Percentiles rank a stretch among this genome's conserved stretches.
Conservation (phyloP, 2,797 vertebrate species). For the Coreius guichenoti region DNA sequence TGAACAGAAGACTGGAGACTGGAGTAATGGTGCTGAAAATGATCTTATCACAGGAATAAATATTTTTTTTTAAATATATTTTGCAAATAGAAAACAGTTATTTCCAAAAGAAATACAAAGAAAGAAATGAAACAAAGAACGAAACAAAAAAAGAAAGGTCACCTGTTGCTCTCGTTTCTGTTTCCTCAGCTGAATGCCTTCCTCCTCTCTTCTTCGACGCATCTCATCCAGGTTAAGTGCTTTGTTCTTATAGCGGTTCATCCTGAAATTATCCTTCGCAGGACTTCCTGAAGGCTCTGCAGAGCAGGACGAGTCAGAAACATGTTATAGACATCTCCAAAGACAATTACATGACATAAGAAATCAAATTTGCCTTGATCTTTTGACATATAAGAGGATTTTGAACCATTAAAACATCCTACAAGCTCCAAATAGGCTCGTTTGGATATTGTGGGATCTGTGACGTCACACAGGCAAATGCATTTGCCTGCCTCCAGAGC, state of each 20-base stretch:
- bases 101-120: no score
- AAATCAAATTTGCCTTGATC: neutral
- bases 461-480: neutral
- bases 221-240: slow-evolving; percentile 97
- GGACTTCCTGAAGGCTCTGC: slow-evolving; percentile 95
- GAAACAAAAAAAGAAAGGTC: neutral
- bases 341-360: neutral
- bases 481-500: neutral
- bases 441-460: neutral
- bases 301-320: neutral
- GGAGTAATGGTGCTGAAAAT: no score
- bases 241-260: slow-evolving; percentile 99
- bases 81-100: no score
- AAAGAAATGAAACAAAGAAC: no score
- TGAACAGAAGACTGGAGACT: no score
- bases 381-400: neutral
- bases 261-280: slow-evolving; percentile 96
- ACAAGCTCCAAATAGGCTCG: neutral
- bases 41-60: neutral
- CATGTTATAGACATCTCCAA: neutral
- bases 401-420: neutral
- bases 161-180: slow-evolving; percentile 99
- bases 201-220: slow-evolving; percentile 95
- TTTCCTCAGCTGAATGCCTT: slow-evolving; percentile 96
- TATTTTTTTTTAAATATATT: no score